Percentiles rank a stretch among this genome's conserved stretches.
These are phyloP conservation scores for Autographa pulchrina DNA, from an alignment of 2,888 invertebrate species.

Conservation along the genomic window DNA sequence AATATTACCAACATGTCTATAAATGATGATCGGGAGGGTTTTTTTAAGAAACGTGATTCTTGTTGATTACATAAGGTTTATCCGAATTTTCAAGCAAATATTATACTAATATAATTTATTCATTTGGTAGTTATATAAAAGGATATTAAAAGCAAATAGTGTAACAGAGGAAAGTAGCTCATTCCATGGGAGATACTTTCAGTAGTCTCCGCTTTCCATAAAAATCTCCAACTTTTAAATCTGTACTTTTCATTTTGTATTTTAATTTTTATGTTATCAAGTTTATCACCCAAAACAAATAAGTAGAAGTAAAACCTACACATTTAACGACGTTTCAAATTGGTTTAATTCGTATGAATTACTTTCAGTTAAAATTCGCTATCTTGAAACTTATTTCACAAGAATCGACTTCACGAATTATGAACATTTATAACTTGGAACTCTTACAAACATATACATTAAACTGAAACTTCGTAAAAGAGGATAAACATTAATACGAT, in stretches of 20 bases:
- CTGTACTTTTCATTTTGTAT: no score
- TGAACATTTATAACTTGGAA: slow-evolving; percentile 1
- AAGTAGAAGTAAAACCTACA: neutral
- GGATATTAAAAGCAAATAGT: no score
- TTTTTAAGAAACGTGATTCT: neutral
- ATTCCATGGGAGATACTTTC: no score
- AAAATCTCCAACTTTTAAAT: no score
- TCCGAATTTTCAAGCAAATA: neutral
- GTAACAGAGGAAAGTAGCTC: no score
- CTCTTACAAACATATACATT: slow-evolving; percentile 24
- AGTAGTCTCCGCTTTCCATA: no score
- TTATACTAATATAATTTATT: neutral
- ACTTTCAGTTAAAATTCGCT: neutral
- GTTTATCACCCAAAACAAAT: no score
- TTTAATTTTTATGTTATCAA: no score
- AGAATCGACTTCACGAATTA: neutral
- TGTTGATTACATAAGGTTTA: neutral
- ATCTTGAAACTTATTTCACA: neutral
- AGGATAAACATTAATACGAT: slow-evolving; percentile 34
- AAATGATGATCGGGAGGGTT: slow-evolving; percentile 29
- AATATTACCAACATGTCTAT: slow-evolving; percentile 32
- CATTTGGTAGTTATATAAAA: neutral
- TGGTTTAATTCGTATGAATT: neutral
- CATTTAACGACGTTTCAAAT: neutral
- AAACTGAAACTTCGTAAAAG: slow-evolving; percentile 24